Evolutionary conservation across 2,797 vertebrate genomes (phyloP).

Genomic region (Limnodromus scolopaceus): DNA sequence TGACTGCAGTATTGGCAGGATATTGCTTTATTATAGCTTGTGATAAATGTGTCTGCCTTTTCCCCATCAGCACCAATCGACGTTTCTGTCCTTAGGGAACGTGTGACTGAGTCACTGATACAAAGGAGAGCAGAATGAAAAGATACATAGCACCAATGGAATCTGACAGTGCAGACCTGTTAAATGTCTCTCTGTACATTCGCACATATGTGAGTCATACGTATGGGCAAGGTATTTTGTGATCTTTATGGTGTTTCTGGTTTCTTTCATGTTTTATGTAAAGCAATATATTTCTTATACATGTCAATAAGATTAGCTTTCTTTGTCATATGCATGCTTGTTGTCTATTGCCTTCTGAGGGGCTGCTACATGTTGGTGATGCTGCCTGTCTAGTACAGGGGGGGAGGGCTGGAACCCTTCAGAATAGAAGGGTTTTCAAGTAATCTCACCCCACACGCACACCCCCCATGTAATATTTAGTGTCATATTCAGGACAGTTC

Average conservation of each 20-base stretch:
- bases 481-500: not conserved
- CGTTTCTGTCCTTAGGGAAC: not conserved
- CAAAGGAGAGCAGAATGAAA: not conserved
- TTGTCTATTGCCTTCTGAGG: not conserved
- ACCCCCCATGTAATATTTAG: not conserved
- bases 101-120: conserved; percentile 14
- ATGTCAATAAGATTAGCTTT: not conserved
- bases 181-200: not conserved
- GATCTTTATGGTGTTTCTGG: not conserved
- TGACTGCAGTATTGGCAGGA: not conserved
- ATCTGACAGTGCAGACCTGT: not conserved
- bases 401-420: not conserved
- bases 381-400: not conserved
- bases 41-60: conserved; percentile 19
- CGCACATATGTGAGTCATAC: not conserved
- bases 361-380: not conserved
- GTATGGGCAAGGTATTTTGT: conserved; percentile 14
- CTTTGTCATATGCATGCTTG: not conserved
- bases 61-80: not conserved
- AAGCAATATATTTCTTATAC: not conserved
- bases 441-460: fast-evolving
- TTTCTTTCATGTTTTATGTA: not conserved
- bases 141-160: not conserved
- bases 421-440: not conserved
- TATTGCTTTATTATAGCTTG: not conserved